Percentiles rank a stretch among this genome's conserved stretches.
Evolutionary conservation across 92 coral and sea anemone genomes (phyloP).

Genomic region (Epizoanthus illoricatus): DNA sequence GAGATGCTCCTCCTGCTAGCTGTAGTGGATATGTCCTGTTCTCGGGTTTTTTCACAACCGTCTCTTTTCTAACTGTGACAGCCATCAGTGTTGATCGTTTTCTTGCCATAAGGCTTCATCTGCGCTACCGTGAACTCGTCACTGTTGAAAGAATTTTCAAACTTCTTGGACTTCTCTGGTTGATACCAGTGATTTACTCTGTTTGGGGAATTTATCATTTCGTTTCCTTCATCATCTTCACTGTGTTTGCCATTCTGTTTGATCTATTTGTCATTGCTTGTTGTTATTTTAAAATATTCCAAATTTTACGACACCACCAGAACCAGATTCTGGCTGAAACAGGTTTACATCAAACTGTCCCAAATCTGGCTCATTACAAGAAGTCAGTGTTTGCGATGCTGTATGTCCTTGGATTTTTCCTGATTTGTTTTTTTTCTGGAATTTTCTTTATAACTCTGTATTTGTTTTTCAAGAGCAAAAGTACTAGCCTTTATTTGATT

Average conservation of each 20-base stretch:
- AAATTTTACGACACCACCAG: slow-evolving; percentile 6
- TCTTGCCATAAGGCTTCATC: slow-evolving; percentile 17
- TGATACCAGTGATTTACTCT: not conserved
- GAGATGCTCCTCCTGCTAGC: not conserved
- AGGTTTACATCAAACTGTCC: not conserved
- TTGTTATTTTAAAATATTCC: slow-evolving; percentile 3
- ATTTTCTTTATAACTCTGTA: no score
- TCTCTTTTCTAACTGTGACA: not conserved
- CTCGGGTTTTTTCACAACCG: not conserved
- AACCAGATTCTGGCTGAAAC: not conserved
- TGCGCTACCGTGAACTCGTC: not conserved
- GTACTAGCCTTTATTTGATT: not conserved
- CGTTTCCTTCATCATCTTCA: slow-evolving; percentile 1
- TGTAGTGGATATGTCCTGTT: not conserved
- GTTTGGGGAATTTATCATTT: slow-evolving; percentile 6
- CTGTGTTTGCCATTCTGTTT: not conserved
- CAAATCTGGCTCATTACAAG: slow-evolving; percentile 5
- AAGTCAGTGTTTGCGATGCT: not conserved
- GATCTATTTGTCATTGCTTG: not conserved
- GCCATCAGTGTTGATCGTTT: slow-evolving; percentile 3
- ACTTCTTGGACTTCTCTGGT: not conserved
- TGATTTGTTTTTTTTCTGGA: not conserved
- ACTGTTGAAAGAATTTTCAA: not conserved
- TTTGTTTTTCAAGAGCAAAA: not conserved
- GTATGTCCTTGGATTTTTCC: slow-evolving; percentile 3